These are phyloP conservation scores for Loriculus beryllinus DNA, from an alignment of 2,797 vertebrate genomes.

Conservation along the genomic window DNA sequence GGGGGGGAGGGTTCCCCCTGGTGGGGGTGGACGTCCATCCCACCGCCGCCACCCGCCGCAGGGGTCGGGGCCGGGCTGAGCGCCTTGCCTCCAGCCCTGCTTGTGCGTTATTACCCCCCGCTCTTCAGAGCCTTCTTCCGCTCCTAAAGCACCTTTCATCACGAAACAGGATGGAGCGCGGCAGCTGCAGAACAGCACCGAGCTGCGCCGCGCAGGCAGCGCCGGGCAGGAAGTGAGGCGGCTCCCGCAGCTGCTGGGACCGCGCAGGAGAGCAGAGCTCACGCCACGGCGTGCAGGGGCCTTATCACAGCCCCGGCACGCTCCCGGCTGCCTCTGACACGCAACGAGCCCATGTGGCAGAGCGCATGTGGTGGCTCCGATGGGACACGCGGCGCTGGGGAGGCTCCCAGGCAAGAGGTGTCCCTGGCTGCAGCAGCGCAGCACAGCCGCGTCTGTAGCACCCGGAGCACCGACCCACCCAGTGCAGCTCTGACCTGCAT, in stretches of 20 bases:
- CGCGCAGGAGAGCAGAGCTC: not conserved
- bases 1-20: too few species aligned
- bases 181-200: conserved; percentile 21
- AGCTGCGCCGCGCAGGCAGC: not conserved
- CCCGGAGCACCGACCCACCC: rapidly evolving
- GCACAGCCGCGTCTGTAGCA: not conserved
- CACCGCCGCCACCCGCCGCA: not conserved
- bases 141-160: conserved; percentile 23
- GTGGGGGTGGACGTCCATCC: not conserved
- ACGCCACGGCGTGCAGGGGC: not conserved
- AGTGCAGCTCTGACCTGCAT: not conserved
- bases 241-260: conserved; percentile 7
- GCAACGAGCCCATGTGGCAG: not conserved
- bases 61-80: not conserved
- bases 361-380: not conserved
- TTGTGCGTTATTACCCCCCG: not conserved
- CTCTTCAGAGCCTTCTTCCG: not conserved
- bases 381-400: not conserved
- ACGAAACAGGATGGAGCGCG: conserved; percentile 25
- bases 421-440: rapidly evolving
- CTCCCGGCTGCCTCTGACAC: not conserved
- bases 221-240: conserved; percentile 20
- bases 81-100: not conserved
- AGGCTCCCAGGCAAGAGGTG: not conserved
- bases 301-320: not conserved